Conservation (phyloP, 2,888 invertebrate species). For the Halocaridina rubra region DNA sequence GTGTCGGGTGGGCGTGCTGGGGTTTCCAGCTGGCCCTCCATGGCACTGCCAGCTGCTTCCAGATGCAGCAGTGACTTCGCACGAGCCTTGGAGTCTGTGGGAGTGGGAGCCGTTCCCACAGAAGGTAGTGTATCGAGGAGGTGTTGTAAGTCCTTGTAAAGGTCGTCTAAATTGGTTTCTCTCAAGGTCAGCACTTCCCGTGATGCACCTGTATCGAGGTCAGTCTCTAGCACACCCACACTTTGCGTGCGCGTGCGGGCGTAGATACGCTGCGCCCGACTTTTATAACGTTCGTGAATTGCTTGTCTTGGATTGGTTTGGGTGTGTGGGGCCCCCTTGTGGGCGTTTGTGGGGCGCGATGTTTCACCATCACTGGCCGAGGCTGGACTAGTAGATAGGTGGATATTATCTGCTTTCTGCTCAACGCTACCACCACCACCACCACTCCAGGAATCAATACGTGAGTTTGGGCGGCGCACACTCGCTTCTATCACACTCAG, state of each 20-base stretch:
- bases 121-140: slow-evolving; percentile 49
- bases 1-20: slow-evolving; percentile 64
- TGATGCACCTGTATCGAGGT: slow-evolving; percentile 69
- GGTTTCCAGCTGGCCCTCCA: slow-evolving; percentile 53
- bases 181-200: slow-evolving; percentile 60
- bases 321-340: slow-evolving; percentile 40
- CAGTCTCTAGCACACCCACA: slow-evolving; percentile 86
- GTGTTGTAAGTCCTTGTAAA: slow-evolving; percentile 60
- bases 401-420: slow-evolving; percentile 74
- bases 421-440: slow-evolving; percentile 76
- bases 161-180: slow-evolving; percentile 61
- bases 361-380: slow-evolving; percentile 57
- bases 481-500: slow-evolving; percentile 64
- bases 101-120: slow-evolving; percentile 15
- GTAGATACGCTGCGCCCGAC: slow-evolving; percentile 43
- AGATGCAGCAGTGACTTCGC: slow-evolving; percentile 62
- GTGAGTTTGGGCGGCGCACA: slow-evolving; percentile 66
- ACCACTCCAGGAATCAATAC: slow-evolving; percentile 65
- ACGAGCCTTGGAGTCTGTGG: slow-evolving; percentile 39
- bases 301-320: slow-evolving; percentile 29
- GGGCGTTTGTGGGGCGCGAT: slow-evolving; percentile 25
- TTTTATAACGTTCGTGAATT: slow-evolving; percentile 43
- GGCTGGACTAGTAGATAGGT: slow-evolving; percentile 71
- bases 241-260: slow-evolving; percentile 68
- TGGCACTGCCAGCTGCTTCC: slow-evolving; percentile 45